Conservation (phyloP, 1,140 invertebrate genomes). For the Mercenaria mercenaria region DNA sequence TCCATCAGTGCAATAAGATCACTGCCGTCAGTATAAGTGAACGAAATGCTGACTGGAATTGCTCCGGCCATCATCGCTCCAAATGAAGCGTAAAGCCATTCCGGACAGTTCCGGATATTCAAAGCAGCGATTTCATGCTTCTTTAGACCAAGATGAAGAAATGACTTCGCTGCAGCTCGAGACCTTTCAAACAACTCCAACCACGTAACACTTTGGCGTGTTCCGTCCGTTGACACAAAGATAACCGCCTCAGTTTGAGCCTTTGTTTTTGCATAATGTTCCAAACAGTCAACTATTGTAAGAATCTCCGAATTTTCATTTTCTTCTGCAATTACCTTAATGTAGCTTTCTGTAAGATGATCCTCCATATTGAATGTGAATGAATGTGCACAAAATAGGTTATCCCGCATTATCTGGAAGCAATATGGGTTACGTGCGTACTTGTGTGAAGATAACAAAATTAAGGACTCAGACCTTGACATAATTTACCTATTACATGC, state of each 20-base stretch:
- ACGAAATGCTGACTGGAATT: neutral
- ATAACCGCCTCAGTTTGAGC: neutral
- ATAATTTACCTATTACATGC: too few relatives aligned
- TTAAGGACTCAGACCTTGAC: too few relatives aligned
- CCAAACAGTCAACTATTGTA: neutral
- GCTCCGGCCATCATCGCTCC: slow-evolving; percentile 33
- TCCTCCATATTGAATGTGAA: neutral
- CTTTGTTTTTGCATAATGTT: neutral
- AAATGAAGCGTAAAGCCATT: slow-evolving; percentile 25
- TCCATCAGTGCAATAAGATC: slow-evolving; percentile 34
- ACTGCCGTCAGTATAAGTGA: slow-evolving; percentile 37
- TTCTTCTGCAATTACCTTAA: neutral
- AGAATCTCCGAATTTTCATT: neutral
- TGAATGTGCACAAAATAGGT: too few relatives aligned
- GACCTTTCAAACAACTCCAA: neutral
- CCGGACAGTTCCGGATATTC: neutral
- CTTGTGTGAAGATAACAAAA: too few relatives aligned
- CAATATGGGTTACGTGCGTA: too few relatives aligned
- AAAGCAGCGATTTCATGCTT: neutral
- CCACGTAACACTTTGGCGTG: neutral
- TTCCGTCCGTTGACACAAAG: neutral
- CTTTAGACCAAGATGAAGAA: neutral
- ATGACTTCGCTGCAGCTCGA: neutral
- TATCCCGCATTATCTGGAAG: too few relatives aligned
- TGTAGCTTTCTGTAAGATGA: neutral